Percentiles rank a stretch among this genome's conserved stretches.
phyloP scores from a whole-genome alignment of 2,113 vertebrate genomes.

The Heterocephalus glaber region DNA sequence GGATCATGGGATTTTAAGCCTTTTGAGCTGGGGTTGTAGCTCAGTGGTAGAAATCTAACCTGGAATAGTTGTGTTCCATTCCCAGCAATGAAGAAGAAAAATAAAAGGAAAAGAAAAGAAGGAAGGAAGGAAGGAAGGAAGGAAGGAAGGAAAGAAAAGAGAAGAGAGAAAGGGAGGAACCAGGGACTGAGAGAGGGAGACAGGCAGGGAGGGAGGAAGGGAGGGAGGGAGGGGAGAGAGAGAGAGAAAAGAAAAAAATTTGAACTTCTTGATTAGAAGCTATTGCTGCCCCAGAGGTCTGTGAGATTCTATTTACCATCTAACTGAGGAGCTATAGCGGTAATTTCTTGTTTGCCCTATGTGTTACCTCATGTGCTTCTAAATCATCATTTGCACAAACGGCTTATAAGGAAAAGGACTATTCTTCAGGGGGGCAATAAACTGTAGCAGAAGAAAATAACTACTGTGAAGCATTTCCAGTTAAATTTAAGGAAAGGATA shows the following conservation, averaged over 20 bases:
- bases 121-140: neutral
- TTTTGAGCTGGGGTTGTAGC: neutral
- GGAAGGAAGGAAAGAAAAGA: neutral
- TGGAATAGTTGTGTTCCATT: neutral
- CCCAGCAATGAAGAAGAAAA: neutral
- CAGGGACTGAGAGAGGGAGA: neutral
- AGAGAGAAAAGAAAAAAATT: too few species aligned
- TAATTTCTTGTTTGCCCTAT: neutral
- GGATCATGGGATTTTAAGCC: neutral
- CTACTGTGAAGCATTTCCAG: neutral
- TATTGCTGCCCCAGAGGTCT: neutral
- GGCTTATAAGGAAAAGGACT: neutral
- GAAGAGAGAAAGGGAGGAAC: too few species aligned
- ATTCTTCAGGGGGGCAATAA: neutral
- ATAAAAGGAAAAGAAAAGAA: neutral
- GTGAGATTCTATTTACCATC: neutral
- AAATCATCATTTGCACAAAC: neutral
- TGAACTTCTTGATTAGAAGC: neutral
- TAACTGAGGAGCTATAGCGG: accelerated
- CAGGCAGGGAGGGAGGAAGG: neutral
- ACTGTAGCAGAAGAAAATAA: neutral
- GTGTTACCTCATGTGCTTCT: neutral
- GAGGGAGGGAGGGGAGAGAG: accelerated
- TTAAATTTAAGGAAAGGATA: neutral
- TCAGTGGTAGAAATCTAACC: neutral